Base-by-base conservation (phyloP, 1,140 invertebrate genomes). In the Zaprionus africanus region DNA sequence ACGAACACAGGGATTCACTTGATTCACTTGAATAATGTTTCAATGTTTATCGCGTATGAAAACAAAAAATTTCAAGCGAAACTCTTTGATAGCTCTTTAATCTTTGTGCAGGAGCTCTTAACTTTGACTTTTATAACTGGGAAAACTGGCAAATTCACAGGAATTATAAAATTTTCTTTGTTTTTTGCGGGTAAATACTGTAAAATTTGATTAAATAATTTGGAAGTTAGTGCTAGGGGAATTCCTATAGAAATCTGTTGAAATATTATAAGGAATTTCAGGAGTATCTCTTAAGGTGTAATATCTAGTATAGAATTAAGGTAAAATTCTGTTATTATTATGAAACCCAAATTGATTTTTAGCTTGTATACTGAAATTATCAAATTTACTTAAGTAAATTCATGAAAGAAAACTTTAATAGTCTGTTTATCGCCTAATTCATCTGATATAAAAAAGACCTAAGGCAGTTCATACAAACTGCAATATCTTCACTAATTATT, bases 41-140 rank as follows among this genome's bases (percentile, higher is more conserved):
- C 19, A 51, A 22, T 22, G 46, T 51, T 51, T 51, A 51, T 22
- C 19, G 46, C 17, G 46, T 12, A 51, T 46, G 41, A 24, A 51
- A 51, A 22, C 46, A 49, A 22, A 22, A 43, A 13, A 38, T 46
- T 51, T 51, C 46, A 24, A 51, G 22, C 19, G 46, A 51, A 51
- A 51, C 17, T 22, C 17, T 51, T 51, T 22, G 22, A 24, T 51
- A 46, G 41, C n/a, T n/a, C 41, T 49, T 49, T 49, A 49, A 19
- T 19, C 46, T 49, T 49, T 49, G 19, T 49, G 11, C 31, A 5
- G 11, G 19, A 49, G 22, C 19, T 51, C 19, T 51, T 51, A 46
- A 46, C 41, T 46, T 41, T 41, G 38, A 41, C 6, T 41, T 41
- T 41, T 41, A 41, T 41, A 34, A 11, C 7, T n/a, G 7, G 15